Evolutionary conservation across 2,888 invertebrate species (phyloP).

Genomic region (Caenorhabditis becei): DNA sequence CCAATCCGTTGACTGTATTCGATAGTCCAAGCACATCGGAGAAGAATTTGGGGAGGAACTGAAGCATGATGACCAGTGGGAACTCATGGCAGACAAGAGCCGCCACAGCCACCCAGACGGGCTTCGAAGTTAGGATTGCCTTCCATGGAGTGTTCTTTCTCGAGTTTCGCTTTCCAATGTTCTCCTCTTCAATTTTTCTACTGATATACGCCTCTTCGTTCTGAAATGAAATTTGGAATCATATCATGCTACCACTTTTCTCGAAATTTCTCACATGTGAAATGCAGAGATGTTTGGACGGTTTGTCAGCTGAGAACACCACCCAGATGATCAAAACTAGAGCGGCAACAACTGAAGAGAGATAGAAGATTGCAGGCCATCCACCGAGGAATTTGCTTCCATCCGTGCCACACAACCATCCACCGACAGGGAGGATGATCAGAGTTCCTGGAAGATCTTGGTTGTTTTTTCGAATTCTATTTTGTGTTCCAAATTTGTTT

Average conservation of each 20-base stretch:
- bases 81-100: conserved; percentile 80
- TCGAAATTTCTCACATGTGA: conserved; percentile 54
- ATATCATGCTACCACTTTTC: not conserved
- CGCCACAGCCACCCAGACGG: conserved; percentile 76
- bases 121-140: conserved; percentile 68
- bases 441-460: conserved; percentile 70
- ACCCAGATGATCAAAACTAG: conserved; percentile 78
- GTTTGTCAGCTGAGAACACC: conserved; percentile 79
- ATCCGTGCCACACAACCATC: conserved; percentile 72
- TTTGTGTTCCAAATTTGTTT: conserved; percentile 8
- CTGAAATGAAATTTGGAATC: conserved; percentile 40
- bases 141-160: conserved; percentile 76
- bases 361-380: conserved; percentile 79
- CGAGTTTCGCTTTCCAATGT: conserved; percentile 76
- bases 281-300: conserved; percentile 79
- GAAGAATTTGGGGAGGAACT: conserved; percentile 79
- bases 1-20: conserved; percentile 73
- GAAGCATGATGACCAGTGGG: conserved; percentile 79
- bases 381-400: conserved; percentile 68
- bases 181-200: conserved; percentile 78
- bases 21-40: conserved; percentile 74
- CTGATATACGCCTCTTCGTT: conserved; percentile 75
- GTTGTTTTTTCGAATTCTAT: not conserved
- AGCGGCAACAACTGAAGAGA: conserved; percentile 75
- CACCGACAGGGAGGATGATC: conserved; percentile 77